Evolutionary conservation across 1,140 invertebrate species (phyloP).

Genomic region (Centruroides sculpturatus): DNA sequence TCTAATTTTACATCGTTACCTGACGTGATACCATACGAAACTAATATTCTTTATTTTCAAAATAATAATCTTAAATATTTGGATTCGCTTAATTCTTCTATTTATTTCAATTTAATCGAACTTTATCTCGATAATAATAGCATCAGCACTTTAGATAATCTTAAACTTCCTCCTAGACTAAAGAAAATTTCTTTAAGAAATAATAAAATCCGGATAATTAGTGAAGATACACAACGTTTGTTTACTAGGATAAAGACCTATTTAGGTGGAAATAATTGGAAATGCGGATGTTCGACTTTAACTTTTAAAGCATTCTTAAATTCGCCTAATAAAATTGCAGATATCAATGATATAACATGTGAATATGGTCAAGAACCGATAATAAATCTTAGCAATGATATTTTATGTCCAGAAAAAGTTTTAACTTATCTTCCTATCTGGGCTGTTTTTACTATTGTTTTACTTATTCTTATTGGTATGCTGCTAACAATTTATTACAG

Average conservation of each 20-base stretch:
- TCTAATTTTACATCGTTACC: constrained; percentile 7
- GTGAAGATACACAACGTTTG: constrained; percentile 7
- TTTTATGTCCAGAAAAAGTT: constrained; percentile 27
- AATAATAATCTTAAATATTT: constrained; percentile 33
- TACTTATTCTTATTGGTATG: constrained; percentile 16
- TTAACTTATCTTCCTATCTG: constrained; percentile 23
- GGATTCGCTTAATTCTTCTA: constrained; percentile 19
- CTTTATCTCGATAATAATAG: constrained; percentile 38
- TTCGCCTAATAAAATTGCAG: constrained; percentile 22
- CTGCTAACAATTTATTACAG: constrained; percentile 42
- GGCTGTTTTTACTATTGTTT: constrained; percentile 2
- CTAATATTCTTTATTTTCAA: constrained; percentile 35
- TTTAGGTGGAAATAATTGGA: constrained; percentile 44
- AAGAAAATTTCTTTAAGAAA: constrained; percentile 15
- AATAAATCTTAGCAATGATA: not conserved
- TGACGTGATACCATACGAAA: constrained; percentile 10
- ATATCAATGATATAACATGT: constrained; percentile 15
- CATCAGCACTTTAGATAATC: constrained; percentile 23
- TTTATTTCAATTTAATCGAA: constrained; percentile 25
- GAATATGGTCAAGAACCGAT: constrained; percentile 7
- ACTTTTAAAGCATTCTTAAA: constrained; percentile 39
- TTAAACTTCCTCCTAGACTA: constrained; percentile 8
- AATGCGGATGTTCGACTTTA: constrained; percentile 41
- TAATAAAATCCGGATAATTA: constrained; percentile 2
- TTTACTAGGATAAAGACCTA: constrained; percentile 3